These are phyloP conservation scores for Drosophila pallidifrons DNA, from an alignment of 1,140 invertebrate genomes.

Conservation along the genomic window DNA sequence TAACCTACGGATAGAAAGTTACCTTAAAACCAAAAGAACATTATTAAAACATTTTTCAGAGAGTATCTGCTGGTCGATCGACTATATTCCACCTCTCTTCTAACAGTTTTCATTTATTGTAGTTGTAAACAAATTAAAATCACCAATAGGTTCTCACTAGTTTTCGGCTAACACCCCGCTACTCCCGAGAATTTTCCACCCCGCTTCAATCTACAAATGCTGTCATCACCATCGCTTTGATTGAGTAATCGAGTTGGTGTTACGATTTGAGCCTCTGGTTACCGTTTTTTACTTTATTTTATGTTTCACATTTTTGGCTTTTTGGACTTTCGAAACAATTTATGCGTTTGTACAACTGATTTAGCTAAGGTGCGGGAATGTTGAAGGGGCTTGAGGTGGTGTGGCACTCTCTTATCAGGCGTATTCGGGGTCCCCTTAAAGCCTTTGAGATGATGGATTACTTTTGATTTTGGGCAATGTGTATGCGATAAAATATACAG, in stretches of 20 bases:
- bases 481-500: slow-evolving; percentile 67
- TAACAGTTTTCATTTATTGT: slow-evolving; percentile 46
- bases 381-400: background rate
- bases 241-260: slow-evolving; percentile 76
- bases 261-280: slow-evolving; percentile 52
- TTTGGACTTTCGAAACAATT: slow-evolving; percentile 69
- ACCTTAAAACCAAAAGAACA: no score
- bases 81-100: background rate
- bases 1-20: no score
- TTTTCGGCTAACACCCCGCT: background rate
- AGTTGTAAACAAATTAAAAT: slow-evolving; percentile 83
- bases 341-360: slow-evolving; percentile 68
- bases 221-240: slow-evolving; percentile 63
- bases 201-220: slow-evolving; percentile 16
- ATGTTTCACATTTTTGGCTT: slow-evolving; percentile 14
- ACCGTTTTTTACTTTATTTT: background rate
- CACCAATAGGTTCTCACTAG: slow-evolving; percentile 55
- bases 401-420: slow-evolving; percentile 59
- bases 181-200: slow-evolving; percentile 11
- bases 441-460: slow-evolving; percentile 80
- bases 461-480: slow-evolving; percentile 78
- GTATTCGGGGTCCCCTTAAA: slow-evolving; percentile 72
- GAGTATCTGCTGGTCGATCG: background rate
- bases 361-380: slow-evolving; percentile 28
- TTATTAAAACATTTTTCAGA: background rate